A percentile compares a stretch with the other conserved stretches of the same genome.
phyloP scores from a whole-genome alignment of 2,113 vertebrate genomes.

The Callaeas wilsoni region DNA sequence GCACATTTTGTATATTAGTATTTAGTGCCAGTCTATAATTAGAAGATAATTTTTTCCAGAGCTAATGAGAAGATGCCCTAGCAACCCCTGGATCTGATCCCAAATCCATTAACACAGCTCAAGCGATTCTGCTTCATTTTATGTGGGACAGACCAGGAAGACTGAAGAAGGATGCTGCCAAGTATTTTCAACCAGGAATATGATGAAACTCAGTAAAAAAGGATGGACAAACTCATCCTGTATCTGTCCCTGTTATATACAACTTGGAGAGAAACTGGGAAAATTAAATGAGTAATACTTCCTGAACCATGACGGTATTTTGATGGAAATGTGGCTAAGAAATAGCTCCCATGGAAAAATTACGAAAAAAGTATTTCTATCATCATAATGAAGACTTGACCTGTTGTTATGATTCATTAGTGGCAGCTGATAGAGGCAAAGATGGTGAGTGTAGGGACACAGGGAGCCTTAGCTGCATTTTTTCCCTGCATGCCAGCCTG shows the following conservation, averaged over 20 bases:
- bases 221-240: neutral
- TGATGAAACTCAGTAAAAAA: neutral
- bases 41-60: conserved; percentile 46
- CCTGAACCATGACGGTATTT: neutral
- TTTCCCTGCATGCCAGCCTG: neutral
- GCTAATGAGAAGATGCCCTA: conserved; percentile 59
- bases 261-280: conserved; percentile 7
- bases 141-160: conserved; percentile 7
- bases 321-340: neutral
- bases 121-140: conserved; percentile 9
- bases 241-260: neutral
- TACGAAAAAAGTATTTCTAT: neutral
- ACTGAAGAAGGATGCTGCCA: neutral
- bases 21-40: conserved; percentile 47
- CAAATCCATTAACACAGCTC: conserved; percentile 17
- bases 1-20: neutral
- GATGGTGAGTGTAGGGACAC: neutral
- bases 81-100: conserved; percentile 40
- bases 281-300: conserved; percentile 33
- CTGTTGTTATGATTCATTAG: neutral
- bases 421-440: neutral
- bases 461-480: neutral
- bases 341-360: neutral
- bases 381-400: neutral
- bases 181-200: neutral